phyloP scores from a whole-genome alignment of 2,797 vertebrate species.

The Pseudochirops cupreus region DNA sequence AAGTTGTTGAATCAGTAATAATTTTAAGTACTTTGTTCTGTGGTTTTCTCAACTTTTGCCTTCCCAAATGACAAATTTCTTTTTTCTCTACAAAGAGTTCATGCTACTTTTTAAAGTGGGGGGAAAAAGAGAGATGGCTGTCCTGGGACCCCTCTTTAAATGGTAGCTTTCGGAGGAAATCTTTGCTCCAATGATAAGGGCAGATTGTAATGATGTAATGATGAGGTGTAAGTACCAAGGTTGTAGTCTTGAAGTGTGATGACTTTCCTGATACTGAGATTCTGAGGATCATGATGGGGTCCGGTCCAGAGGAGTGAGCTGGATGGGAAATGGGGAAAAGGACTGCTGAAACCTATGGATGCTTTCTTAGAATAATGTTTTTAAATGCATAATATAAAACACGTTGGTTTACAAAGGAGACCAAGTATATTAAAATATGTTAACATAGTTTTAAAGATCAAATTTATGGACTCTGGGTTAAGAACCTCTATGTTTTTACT shows the following conservation, averaged over 20 bases:
- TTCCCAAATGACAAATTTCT: conserved; percentile 77
- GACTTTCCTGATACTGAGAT: neutral
- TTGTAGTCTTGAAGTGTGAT: neutral
- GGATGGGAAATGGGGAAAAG: neutral
- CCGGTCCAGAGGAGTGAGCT: neutral
- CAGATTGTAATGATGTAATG: neutral
- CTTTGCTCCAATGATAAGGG: neutral
- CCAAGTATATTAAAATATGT: neutral
- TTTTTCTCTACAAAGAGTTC: conserved; percentile 76
- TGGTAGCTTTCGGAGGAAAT: neutral
- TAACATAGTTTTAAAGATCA: neutral
- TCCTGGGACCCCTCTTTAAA: neutral
- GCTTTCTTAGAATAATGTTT: neutral
- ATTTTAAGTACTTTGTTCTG: conserved; percentile 72
- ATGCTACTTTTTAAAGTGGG: conserved; percentile 74
- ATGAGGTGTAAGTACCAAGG: neutral
- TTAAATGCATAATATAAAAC: neutral
- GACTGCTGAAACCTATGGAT: neutral
- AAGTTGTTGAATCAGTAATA: conserved; percentile 67
- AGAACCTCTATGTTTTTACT: neutral
- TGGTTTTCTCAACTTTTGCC: conserved; percentile 71
- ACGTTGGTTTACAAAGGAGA: neutral
- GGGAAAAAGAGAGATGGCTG: neutral
- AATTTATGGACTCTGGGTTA: neutral
- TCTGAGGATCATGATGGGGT: neutral